Conservation (phyloP, 2,113 vertebrate species). For the Heptranchias perlo region DNA sequence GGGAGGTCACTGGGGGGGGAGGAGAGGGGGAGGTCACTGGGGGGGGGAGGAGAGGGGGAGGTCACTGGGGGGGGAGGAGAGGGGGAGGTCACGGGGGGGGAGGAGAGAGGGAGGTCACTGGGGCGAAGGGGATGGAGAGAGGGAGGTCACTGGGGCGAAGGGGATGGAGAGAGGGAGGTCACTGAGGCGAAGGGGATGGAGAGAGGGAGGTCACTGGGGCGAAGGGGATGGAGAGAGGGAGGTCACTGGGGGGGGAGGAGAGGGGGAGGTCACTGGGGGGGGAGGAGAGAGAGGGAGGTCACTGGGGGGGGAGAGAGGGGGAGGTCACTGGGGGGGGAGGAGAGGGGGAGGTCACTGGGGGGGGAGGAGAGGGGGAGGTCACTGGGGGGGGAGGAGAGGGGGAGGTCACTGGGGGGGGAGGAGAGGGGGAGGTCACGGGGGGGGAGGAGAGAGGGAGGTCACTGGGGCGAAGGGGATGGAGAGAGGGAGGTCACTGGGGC, state of each 20-base stretch:
- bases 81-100: not conserved
- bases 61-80: not conserved
- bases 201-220: not conserved
- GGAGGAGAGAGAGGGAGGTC: too few species aligned
- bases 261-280: too few species aligned
- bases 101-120: too few species aligned
- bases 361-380: not conserved
- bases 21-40: not conserved
- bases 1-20: not conserved
- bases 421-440: too few species aligned
- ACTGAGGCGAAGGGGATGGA: not conserved
- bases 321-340: too few species aligned
- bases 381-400: not conserved
- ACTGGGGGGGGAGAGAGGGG: not conserved
- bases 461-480: too few species aligned
- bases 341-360: too few species aligned
- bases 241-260: too few species aligned
- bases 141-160: not conserved
- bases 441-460: not conserved
- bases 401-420: too few species aligned
- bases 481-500: not conserved
- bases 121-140: not conserved
- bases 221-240: not conserved
- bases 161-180: too few species aligned
- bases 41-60: too few species aligned